Percentiles rank a stretch among this genome's conserved stretches.
These are phyloP conservation scores for Dynastes tityus DNA, from an alignment of 2,888 invertebrate species.

Conservation along the genomic window DNA sequence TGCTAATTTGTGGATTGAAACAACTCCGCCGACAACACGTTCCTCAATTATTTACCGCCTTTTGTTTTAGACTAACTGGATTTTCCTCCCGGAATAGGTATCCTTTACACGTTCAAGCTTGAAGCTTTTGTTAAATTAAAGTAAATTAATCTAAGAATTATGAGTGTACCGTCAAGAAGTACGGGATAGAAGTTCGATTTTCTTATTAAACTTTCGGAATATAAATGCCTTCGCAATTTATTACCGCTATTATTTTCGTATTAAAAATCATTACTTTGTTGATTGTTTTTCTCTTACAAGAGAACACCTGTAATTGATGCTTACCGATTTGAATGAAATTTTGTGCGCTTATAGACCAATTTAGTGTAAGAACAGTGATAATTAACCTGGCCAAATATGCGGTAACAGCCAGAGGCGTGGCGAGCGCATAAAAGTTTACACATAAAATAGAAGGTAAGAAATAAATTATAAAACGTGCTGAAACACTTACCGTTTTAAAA, in stretches of 20 bases:
- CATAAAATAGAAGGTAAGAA: no score
- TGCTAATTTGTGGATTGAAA: constrained; percentile 64
- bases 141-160: constrained; percentile 62
- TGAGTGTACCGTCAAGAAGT: constrained; percentile 55
- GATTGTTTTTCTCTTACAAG: constrained; percentile 21
- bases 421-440: no score
- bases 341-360: no score
- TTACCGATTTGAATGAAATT: no score
- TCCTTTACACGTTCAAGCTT: constrained; percentile 64
- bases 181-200: constrained; percentile 49
- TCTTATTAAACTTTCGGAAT: constrained; percentile 50
- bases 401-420: no score
- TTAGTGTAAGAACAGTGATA: no score
- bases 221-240: constrained; percentile 51
- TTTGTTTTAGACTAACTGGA: constrained; percentile 66
- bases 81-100: constrained; percentile 59
- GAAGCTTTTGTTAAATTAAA: constrained; percentile 65
- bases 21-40: constrained; percentile 61
- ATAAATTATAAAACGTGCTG: no score
- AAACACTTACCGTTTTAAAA: no score
- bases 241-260: constrained; percentile 44
- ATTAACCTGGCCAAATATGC: no score
- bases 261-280: constrained; percentile 45
- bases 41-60: constrained; percentile 67
- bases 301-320: no score